A percentile compares a stretch with the other conserved stretches of the same genome.
Conservation (phyloP, 2,113 vertebrate genomes). For the Nothocercus nigrocapillus region DNA sequence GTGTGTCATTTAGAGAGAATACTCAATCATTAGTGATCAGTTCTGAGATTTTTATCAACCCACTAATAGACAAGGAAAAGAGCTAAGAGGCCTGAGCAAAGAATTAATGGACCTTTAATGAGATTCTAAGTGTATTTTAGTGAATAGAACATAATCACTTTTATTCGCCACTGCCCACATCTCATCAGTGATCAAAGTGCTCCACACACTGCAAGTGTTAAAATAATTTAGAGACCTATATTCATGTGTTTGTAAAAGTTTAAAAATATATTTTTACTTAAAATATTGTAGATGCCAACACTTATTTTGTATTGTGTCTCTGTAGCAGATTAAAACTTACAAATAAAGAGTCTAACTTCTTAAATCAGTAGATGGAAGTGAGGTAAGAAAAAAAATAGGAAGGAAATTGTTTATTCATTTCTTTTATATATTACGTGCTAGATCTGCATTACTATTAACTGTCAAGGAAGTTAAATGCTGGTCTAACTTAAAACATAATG, state of each 20-base stretch:
- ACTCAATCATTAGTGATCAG: slow-evolving; percentile 19
- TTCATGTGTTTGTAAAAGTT: neutral
- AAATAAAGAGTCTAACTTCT: neutral
- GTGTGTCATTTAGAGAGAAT: slow-evolving; percentile 25
- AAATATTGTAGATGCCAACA: neutral
- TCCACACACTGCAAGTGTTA: neutral
- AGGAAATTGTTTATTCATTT: neutral
- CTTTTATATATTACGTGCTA: neutral
- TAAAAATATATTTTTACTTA: neutral
- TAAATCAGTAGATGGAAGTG: neutral
- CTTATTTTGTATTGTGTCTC: neutral
- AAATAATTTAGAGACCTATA: neutral
- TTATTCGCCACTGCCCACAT: slow-evolving; percentile 1
- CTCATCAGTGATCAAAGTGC: neutral
- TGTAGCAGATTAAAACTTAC: neutral
- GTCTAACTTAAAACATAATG: neutral
- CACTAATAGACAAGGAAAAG: slow-evolving; percentile 42
- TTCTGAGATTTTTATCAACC: slow-evolving; percentile 56
- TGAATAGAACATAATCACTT: neutral
- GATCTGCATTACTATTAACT: neutral
- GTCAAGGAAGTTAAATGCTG: neutral
- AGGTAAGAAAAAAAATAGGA: neutral
- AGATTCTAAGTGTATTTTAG: slow-evolving; percentile 1
- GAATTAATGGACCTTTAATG: slow-evolving; percentile 46
- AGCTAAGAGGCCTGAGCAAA: slow-evolving; percentile 21